phyloP scores from a whole-genome alignment of 92 coral and sea anemone genomes.

The Isaurus tuberculatus region DNA sequence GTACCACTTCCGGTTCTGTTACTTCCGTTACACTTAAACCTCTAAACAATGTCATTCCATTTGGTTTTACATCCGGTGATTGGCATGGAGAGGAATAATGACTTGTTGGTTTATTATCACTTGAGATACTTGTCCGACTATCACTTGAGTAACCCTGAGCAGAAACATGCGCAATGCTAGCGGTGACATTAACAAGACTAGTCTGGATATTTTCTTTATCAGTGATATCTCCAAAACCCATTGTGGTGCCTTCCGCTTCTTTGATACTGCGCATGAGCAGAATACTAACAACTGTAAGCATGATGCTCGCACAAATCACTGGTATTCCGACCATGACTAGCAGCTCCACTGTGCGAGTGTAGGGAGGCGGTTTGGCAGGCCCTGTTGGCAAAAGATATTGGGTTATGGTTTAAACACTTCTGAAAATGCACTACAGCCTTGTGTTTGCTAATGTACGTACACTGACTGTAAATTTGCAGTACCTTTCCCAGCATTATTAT shows the following conservation, averaged over 20 bases:
- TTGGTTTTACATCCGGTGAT: conserved; percentile 22
- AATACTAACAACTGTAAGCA: conserved; percentile 69
- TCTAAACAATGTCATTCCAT: conserved; percentile 3
- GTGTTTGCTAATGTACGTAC: no score
- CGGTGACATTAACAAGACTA: conserved; percentile 64
- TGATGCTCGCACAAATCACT: conserved; percentile 69
- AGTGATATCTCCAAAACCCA: conserved; percentile 79
- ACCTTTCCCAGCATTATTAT: background rate
- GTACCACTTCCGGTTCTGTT: background rate
- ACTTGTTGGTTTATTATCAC: conserved; percentile 45
- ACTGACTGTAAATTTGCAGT: background rate
- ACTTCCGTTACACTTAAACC: background rate
- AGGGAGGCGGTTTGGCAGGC: conserved; percentile 65
- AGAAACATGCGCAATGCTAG: conserved; percentile 84
- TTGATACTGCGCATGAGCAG: conserved; percentile 70
- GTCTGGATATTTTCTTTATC: conserved; percentile 79
- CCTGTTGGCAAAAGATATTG: conserved; percentile 25
- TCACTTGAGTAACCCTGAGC: conserved; percentile 59
- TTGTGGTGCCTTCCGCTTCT: conserved; percentile 79
- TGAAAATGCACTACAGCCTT: no score
- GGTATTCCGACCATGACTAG: conserved; percentile 85
- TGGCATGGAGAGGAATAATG: conserved; percentile 37
- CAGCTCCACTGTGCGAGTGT: conserved; percentile 75
- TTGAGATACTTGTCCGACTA: conserved; percentile 37
- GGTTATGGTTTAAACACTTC: no score